Base-by-base conservation (phyloP, 2,888 invertebrate genomes). In the Ditylenchus weischeri region DNA sequence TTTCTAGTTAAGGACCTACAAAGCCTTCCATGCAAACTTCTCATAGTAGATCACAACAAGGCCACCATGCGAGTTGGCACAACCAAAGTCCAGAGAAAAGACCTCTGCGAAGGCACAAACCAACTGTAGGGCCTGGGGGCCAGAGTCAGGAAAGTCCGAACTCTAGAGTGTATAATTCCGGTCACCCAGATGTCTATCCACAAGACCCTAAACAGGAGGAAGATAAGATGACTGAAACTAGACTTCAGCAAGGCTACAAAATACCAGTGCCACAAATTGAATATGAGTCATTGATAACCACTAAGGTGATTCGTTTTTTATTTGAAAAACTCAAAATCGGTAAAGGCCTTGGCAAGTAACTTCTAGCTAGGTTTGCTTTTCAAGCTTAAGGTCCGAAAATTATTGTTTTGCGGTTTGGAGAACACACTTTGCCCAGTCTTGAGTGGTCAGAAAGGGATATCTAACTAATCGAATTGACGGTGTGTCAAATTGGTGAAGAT, bases 121-220 rank as follows among this genome's bases (percentile, higher is more conserved):
- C 38, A 21, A 38, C 13, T 29, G 19, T 36, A 7, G 54, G 21
- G 11, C 15, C 11, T 54, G 54, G 54, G 29, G 21, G 23, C 10
- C 21, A 29, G 21, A 54, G 23, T n/a, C 54, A 54, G 54, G 54
- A 54, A 15, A 54, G 66, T n/a, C 35, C 54, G 35, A 43, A 43
- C 8, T 43, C 43, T 15, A 13, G 50, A 21, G 36, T 49, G n/a
- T 23, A 19, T 19, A 2, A 48, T 36, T 35, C 50, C 19, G 54
- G 54, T 36, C 67, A 68, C 13, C 74, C 79, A 1, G 80, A 81
- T 71, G 75, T 79, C 13, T 79, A 75, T 65, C 76, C 77, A 19
- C 80, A 78, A 48, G 71, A 76, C 38, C 59, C 64, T 8, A 65
- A 69, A 11, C 77, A 76, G 62, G 80, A 80, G 60, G 80, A 80